Percentiles rank a stretch among this genome's conserved stretches.
Evolutionary conservation across 2,888 invertebrate species (phyloP).

Genomic region (Macaria liturata): DNA sequence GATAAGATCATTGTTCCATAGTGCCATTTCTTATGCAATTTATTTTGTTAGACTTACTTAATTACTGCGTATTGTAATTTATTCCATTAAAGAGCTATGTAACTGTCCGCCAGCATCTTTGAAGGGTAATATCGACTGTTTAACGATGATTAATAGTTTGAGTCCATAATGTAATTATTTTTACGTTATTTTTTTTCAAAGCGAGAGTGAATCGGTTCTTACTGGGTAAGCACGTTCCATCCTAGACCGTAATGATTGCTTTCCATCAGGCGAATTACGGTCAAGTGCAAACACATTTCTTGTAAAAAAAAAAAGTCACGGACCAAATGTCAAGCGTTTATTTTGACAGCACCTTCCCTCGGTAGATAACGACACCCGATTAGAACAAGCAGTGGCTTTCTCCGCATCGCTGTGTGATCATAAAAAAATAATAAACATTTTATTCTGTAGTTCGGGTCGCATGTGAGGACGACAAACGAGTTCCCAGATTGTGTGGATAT

Average conservation of each 20-base stretch:
- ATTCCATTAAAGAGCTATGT: neutral
- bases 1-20: conserved; percentile 23
- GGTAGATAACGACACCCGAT: conserved; percentile 40
- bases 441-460: conserved; percentile 50
- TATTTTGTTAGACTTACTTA: neutral
- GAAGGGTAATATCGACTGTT: no score
- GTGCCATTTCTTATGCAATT: conserved; percentile 14
- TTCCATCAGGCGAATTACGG: no score
- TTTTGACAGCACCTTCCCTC: conserved; percentile 34
- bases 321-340: conserved; percentile 27
- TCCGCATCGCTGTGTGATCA: conserved; percentile 47
- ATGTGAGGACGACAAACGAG: conserved; percentile 63
- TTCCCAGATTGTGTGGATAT: conserved; percentile 67
- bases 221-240: no score
- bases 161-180: no score
- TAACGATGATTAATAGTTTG: no score
- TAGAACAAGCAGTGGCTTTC: conserved; percentile 50
- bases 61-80: conserved; percentile 5
- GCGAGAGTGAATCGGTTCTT: no score
- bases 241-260: no score
- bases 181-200: no score
- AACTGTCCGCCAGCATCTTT: neutral
- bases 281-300: no score
- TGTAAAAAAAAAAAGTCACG: no score
- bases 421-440: conserved; percentile 56